These are phyloP conservation scores for Lycaena phlaeas DNA, from an alignment of 2,888 invertebrate species.

Conservation along the genomic window DNA sequence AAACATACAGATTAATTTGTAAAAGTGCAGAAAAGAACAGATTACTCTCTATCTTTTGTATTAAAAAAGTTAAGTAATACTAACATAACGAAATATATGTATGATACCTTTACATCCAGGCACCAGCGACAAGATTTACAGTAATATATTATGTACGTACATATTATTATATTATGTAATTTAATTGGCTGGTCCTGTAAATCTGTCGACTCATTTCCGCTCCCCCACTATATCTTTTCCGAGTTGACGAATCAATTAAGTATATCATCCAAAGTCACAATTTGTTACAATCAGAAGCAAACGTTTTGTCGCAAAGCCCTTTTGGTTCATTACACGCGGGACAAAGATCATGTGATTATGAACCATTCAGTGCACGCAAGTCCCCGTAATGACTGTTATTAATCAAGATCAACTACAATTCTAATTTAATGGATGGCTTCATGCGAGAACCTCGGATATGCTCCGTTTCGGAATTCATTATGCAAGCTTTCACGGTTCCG, in stretches of 20 bases:
- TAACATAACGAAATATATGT: too few species aligned
- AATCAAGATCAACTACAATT: slow-evolving; percentile 37
- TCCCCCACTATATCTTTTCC: slow-evolving; percentile 39
- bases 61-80: too few species aligned
- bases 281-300: slow-evolving; percentile 60
- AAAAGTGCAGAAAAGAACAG: too few species aligned
- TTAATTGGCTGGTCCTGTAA: slow-evolving; percentile 2
- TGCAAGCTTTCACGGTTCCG: slow-evolving; percentile 10
- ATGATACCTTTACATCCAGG: too few species aligned
- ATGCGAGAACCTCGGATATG: slow-evolving; percentile 10
- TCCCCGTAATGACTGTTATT: slow-evolving; percentile 44
- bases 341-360: slow-evolving; percentile 67
- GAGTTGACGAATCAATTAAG: slow-evolving; percentile 31
- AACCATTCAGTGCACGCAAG: slow-evolving; percentile 59
- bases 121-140: too few species aligned
- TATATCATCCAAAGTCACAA: slow-evolving; percentile 51
- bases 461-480: slow-evolving; percentile 12
- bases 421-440: slow-evolving; percentile 18
- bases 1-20: too few species aligned
- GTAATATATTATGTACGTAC: too few species aligned
- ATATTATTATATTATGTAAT: too few species aligned
- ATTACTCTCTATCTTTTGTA: too few species aligned
- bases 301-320: slow-evolving; percentile 32
- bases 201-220: slow-evolving; percentile 36
- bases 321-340: slow-evolving; percentile 48